A percentile compares a stretch with the other conserved stretches of the same genome.
phyloP scores from a whole-genome alignment of 2,113 vertebrate species.

The Rana temporaria region DNA sequence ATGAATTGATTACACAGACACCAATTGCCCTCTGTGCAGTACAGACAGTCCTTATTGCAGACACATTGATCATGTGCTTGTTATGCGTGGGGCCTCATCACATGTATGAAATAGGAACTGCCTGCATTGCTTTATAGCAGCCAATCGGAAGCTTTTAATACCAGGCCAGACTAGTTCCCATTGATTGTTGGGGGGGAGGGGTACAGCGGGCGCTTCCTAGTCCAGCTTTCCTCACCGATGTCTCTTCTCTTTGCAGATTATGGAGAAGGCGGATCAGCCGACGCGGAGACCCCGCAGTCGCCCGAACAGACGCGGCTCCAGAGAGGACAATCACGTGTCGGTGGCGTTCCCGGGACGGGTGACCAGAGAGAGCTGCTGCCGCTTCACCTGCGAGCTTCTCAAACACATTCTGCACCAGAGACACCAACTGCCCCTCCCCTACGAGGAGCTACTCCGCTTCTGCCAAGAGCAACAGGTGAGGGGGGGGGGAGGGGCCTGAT shows the following conservation, averaged over 20 bases:
- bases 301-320: background rate
- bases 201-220: background rate
- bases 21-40: too few relatives aligned
- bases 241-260: slow-evolving; percentile 43
- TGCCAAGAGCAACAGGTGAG: slow-evolving; percentile 71
- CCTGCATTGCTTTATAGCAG: too few relatives aligned
- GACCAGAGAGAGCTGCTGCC: slow-evolving; percentile 84
- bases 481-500: too few relatives aligned
- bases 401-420: slow-evolving; percentile 92
- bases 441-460: slow-evolving; percentile 86
- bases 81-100: too few relatives aligned
- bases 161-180: too few relatives aligned
- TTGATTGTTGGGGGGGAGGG: too few relatives aligned
- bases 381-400: slow-evolving; percentile 89
- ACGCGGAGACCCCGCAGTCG: slow-evolving; percentile 37
- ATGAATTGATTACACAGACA: too few relatives aligned
- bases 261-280: slow-evolving; percentile 47
- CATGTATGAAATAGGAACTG: too few relatives aligned
- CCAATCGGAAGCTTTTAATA: too few relatives aligned
- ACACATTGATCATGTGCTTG: too few relatives aligned
- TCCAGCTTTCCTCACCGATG: background rate
- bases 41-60: too few relatives aligned
- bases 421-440: slow-evolving; percentile 93
- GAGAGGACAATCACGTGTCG: slow-evolving; percentile 70
- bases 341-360: slow-evolving; percentile 85